These are phyloP conservation scores for Dasypus novemcinctus DNA, from an alignment of 2,113 vertebrate genomes.

Conservation along the genomic window DNA sequence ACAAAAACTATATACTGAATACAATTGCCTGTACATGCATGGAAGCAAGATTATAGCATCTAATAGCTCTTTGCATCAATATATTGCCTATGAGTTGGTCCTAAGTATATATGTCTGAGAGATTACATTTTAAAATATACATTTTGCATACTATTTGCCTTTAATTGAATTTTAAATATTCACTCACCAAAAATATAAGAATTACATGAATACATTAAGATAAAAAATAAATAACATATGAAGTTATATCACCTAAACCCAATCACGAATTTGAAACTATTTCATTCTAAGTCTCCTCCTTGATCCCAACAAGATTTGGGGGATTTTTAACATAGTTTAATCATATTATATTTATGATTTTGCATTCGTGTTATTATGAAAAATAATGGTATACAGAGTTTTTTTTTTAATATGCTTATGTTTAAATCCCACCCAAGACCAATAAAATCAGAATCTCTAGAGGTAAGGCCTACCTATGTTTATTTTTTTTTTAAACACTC, in stretches of 20 bases:
- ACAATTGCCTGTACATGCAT: not conserved
- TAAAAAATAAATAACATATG: not conserved
- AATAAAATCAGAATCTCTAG: conserved; percentile 35
- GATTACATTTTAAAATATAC: not conserved
- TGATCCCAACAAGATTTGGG: not conserved
- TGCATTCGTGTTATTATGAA: not conserved
- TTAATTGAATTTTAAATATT: not conserved
- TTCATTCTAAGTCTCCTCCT: not conserved
- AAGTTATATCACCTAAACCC: not conserved
- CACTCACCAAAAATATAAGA: not conserved
- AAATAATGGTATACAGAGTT: conserved; percentile 30
- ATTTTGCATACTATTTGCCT: not conserved
- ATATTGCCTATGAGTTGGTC: not conserved
- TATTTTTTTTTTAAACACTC: not conserved
- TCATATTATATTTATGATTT: not conserved
- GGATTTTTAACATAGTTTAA: not conserved
- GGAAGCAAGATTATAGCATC: not conserved
- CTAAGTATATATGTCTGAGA: not conserved
- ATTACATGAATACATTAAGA: not conserved
- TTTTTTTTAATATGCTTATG: not conserved
- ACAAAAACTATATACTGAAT: not conserved
- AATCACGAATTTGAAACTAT: not conserved
- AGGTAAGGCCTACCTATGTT: not conserved
- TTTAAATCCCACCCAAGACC: not conserved
- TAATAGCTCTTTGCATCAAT: not conserved